These are phyloP conservation scores for Apeira syringaria DNA, from an alignment of 2,888 invertebrate species.

Conservation along the genomic window DNA sequence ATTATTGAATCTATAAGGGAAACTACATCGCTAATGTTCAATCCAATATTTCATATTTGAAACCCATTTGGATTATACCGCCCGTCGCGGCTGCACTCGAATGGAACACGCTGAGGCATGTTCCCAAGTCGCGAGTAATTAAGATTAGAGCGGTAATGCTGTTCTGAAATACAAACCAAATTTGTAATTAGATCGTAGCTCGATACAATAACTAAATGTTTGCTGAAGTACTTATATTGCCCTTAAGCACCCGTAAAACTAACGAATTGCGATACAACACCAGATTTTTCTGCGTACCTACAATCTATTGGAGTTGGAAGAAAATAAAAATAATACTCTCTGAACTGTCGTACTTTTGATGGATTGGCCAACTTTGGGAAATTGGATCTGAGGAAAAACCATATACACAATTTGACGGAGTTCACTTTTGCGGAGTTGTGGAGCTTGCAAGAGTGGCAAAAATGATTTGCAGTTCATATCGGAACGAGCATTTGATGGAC, in stretches of 20 bases:
- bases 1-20: too few species aligned
- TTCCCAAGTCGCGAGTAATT: too few species aligned
- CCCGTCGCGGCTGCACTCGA: slow-evolving; percentile 24
- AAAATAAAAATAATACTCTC: slow-evolving; percentile 89
- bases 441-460: slow-evolving; percentile 87
- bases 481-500: slow-evolving; percentile 89
- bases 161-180: too few species aligned
- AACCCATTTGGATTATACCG: slow-evolving; percentile 46
- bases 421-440: slow-evolving; percentile 91
- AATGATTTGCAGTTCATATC: slow-evolving; percentile 89
- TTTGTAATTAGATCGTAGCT: too few species aligned
- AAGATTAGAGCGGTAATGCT: too few species aligned
- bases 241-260: too few species aligned
- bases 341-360: slow-evolving; percentile 90
- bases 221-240: too few species aligned
- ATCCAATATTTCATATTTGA: slow-evolving; percentile 43
- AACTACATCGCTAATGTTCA: slow-evolving; percentile 7
- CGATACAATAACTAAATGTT: too few species aligned
- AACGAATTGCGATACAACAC: slow-evolving; percentile 92
- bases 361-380: slow-evolving; percentile 89
- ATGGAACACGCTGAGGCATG: too few species aligned
- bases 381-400: slow-evolving; percentile 89
- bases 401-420: slow-evolving; percentile 90
- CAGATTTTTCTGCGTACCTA: slow-evolving; percentile 90
- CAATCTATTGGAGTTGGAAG: slow-evolving; percentile 90